These are phyloP conservation scores for Heteromyza rotundicornis DNA, from an alignment of 2,888 invertebrate genomes.

Conservation along the genomic window DNA sequence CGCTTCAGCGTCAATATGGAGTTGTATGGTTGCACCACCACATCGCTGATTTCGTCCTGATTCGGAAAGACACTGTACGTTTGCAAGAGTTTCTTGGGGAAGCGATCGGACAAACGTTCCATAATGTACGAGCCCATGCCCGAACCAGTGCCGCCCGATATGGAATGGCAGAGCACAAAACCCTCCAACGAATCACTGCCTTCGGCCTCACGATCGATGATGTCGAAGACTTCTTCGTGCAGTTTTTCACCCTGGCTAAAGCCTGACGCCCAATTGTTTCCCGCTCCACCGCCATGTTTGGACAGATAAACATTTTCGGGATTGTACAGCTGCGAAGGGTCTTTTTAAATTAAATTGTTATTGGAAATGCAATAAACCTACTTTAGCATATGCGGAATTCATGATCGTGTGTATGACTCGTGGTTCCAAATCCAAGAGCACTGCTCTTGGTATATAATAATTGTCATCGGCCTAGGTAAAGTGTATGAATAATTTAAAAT, in stretches of 20 bases:
- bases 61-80: constrained; percentile 99
- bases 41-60: constrained; percentile 94
- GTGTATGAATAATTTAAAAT: background rate
- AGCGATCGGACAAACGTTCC: constrained; percentile 89
- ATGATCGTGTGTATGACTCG: constrained; percentile 96
- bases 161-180: constrained; percentile 97
- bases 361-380: constrained; percentile 45
- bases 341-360: constrained; percentile 25
- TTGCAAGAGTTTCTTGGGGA: constrained; percentile 97
- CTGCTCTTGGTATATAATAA: constrained; percentile 97
- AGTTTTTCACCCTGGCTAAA: constrained; percentile 92
- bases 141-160: constrained; percentile 99
- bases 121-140: constrained; percentile 97
- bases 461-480: constrained; percentile 87
- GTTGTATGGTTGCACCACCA: constrained; percentile 96
- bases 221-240: constrained; percentile 98
- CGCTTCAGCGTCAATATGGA: constrained; percentile 93
- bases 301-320: constrained; percentile 97
- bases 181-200: constrained; percentile 99
- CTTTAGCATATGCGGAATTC: constrained; percentile 93
- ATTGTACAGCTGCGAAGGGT: constrained; percentile 80
- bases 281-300: constrained; percentile 98
- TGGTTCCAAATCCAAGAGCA: constrained; percentile 94
- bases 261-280: constrained; percentile 99
- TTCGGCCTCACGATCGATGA: constrained; percentile 98